Evolutionary conservation across 2,797 vertebrate species (phyloP).

Genomic region (Platalea minor): DNA sequence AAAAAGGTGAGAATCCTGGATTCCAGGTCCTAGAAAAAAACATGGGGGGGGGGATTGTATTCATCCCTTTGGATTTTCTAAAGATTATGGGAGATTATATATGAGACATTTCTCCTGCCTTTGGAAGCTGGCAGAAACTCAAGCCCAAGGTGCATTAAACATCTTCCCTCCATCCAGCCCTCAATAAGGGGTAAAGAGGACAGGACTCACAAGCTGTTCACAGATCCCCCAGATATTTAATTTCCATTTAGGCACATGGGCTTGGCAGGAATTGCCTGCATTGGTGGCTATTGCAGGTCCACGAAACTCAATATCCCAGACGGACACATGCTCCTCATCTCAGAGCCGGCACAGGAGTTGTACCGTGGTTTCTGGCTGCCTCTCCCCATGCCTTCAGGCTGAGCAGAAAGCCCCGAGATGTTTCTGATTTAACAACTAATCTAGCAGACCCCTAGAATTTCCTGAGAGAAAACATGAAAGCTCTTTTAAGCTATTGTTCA

Average conservation of each 20-base stretch:
- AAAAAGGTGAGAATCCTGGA: neutral
- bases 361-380: neutral
- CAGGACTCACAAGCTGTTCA: neutral
- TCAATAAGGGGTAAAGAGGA: neutral
- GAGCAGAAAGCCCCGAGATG: neutral
- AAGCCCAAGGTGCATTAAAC: neutral
- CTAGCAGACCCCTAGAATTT: neutral
- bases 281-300: neutral
- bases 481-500: conserved; percentile 33
- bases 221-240: neutral
- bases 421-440: neutral
- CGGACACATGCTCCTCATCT: neutral
- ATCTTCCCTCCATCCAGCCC: neutral
- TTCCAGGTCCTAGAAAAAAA: neutral
- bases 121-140: neutral
- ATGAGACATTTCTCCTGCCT: neutral
- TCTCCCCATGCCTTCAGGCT: neutral
- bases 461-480: neutral
- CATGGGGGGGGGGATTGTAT: neutral
- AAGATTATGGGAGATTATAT: neutral
- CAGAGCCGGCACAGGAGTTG: accelerated
- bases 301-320: neutral
- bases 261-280: neutral
- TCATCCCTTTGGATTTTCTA: neutral
- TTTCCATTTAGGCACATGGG: neutral